phyloP scores from a whole-genome alignment of 2,797 vertebrate species.

The Chelon labrosus region DNA sequence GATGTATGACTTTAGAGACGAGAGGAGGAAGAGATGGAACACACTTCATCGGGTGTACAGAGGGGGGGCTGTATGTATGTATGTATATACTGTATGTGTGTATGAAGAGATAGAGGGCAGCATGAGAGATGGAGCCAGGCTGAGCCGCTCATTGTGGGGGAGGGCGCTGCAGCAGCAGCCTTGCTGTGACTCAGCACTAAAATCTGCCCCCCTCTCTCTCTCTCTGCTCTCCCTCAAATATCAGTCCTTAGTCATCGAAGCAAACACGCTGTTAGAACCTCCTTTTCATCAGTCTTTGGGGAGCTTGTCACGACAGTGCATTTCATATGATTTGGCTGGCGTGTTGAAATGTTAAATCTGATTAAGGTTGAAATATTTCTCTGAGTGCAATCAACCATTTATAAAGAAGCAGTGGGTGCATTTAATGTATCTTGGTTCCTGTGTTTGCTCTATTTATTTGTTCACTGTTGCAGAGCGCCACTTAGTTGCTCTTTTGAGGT shows the following conservation, averaged over 20 bases:
- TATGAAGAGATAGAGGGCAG: slow-evolving; percentile 43
- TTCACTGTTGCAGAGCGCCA: not conserved
- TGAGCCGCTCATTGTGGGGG: slow-evolving; percentile 56
- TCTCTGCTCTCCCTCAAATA: slow-evolving; percentile 51
- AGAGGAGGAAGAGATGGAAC: slow-evolving; percentile 13
- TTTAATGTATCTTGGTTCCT: not conserved
- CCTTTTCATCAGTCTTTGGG: slow-evolving; percentile 22
- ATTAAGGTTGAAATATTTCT: slow-evolving; percentile 2
- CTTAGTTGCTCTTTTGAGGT: not conserved
- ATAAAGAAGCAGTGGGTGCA: not conserved
- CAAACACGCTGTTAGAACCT: slow-evolving; percentile 44
- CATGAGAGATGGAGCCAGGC: slow-evolving; percentile 61
- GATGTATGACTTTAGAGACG: slow-evolving; percentile 13
- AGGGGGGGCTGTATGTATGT: not conserved
- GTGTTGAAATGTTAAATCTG: slow-evolving; percentile 13
- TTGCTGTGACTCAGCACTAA: slow-evolving; percentile 83
- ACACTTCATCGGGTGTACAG: slow-evolving; percentile 6
- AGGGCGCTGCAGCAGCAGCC: slow-evolving; percentile 68
- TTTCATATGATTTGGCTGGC: slow-evolving; percentile 6
- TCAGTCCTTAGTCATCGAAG: slow-evolving; percentile 63
- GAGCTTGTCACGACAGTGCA: slow-evolving; percentile 42
- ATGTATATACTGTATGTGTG: not conserved
- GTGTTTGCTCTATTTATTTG: not conserved
- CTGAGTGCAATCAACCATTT: not conserved
- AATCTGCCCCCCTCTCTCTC: slow-evolving; percentile 60